Percentiles rank a stretch among this genome's conserved stretches.
Conservation (phyloP, 2,888 invertebrate genomes). For the Eupithecia dodoneata region DNA sequence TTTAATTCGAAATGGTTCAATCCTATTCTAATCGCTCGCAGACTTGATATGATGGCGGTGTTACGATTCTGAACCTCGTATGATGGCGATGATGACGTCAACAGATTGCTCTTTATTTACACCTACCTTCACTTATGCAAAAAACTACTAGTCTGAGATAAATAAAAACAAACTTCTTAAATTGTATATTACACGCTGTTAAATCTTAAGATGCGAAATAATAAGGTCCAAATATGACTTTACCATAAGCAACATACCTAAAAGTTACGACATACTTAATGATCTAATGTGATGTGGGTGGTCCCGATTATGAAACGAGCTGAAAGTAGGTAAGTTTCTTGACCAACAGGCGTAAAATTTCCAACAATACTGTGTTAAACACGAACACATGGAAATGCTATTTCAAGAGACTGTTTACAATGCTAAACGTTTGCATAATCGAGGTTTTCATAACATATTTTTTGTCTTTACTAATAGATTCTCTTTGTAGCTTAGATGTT, state of each 20-base stretch:
- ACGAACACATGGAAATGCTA: conserved; percentile 25
- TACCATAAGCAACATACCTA: conserved; percentile 18
- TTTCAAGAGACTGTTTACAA: conserved; percentile 17
- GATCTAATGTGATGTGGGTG: conserved; percentile 27
- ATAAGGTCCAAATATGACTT: neutral
- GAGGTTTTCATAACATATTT: conserved; percentile 9
- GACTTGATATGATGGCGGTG: no score
- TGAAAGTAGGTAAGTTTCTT: conserved; percentile 27
- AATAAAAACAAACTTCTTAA: no score
- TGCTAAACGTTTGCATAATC: conserved; percentile 22
- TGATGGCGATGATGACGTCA: no score
- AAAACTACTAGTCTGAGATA: no score
- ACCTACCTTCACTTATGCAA: no score
- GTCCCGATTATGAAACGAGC: conserved; percentile 26
- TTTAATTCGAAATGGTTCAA: no score
- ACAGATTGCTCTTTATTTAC: no score
- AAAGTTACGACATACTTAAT: conserved; percentile 22
- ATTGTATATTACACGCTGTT: no score
- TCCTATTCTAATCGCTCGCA: no score
- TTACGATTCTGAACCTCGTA: no score
- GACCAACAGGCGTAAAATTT: conserved; percentile 31
- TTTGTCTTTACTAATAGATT: neutral
- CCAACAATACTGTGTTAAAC: conserved; percentile 24
- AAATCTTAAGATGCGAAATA: neutral
- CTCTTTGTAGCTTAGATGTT: neutral